Conservation (phyloP, 2,797 vertebrate genomes). For the Aldrovandia affinis region DNA sequence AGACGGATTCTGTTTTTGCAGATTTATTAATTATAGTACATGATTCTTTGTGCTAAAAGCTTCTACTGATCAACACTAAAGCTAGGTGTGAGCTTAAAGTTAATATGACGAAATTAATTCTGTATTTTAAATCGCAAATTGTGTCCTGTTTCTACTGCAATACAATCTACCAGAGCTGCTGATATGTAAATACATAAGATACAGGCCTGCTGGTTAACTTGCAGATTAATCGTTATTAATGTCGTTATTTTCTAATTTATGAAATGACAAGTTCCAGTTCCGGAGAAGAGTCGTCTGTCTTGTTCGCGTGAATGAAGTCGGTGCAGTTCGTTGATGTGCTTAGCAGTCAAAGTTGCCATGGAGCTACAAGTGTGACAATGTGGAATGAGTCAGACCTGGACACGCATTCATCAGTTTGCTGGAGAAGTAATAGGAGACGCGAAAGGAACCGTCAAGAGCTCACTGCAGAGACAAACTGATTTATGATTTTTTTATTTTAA, state of each 20-base stretch:
- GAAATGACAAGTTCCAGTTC: not conserved
- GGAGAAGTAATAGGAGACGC: not conserved
- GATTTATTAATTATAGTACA: not conserved
- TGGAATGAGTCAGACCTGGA: not conserved
- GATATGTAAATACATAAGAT: not conserved
- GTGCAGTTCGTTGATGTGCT: not conserved
- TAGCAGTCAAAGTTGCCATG: not conserved
- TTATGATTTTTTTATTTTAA: not conserved
- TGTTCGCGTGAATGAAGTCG: not conserved
- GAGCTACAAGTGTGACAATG: constrained; percentile 10
- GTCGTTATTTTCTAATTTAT: not conserved
- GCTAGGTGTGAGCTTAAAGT: not conserved
- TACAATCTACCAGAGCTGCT: not conserved
- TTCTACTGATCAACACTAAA: not conserved
- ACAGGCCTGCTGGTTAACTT: not conserved
- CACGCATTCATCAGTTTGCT: not conserved
- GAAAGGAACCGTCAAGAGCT: not conserved
- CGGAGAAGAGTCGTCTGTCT: not conserved
- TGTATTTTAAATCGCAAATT: not conserved
- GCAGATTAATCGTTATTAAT: not conserved
- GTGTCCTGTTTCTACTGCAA: not conserved
- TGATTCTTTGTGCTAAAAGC: not conserved
- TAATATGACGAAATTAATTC: not conserved
- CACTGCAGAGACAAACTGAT: not conserved
- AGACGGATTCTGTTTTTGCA: not conserved